Conservation (phyloP, 2,888 invertebrate species). For the Tipula lateralis region DNA sequence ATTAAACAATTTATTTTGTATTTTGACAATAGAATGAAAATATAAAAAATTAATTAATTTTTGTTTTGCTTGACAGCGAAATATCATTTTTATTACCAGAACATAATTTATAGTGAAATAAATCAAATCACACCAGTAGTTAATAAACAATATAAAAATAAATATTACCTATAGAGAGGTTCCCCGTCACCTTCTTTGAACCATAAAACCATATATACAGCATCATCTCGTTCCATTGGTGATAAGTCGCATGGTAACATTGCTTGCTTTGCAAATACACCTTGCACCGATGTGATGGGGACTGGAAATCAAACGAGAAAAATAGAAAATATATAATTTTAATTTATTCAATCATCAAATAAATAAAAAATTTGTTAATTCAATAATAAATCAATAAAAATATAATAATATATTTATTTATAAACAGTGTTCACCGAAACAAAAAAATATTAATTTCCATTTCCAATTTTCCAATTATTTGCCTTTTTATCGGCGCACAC, state of each 20-base stretch:
- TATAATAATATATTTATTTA: background rate
- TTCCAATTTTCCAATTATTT: slow-evolving; percentile 19
- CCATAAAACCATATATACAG: slow-evolving; percentile 85
- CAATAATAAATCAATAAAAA: slow-evolving; percentile 11
- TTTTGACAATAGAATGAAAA: background rate
- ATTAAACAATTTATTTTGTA: background rate
- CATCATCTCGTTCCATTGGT: slow-evolving; percentile 70
- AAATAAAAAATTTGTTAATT: background rate
- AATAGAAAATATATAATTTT: background rate
- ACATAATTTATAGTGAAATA: background rate
- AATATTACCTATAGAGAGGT: slow-evolving; percentile 73
- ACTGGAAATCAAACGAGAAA: slow-evolving; percentile 54
- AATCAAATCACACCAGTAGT: background rate
- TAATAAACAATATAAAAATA: background rate
- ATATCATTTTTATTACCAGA: background rate
- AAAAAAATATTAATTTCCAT: background rate
- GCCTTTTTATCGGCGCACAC: background rate
- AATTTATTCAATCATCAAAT: background rate
- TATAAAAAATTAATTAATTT: background rate
- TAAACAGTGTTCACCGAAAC: background rate
- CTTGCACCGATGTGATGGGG: slow-evolving; percentile 74
- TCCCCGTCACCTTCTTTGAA: slow-evolving; percentile 79
- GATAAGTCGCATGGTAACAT: slow-evolving; percentile 83
- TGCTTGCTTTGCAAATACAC: slow-evolving; percentile 75
- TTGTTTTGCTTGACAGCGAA: background rate